A percentile compares a stretch with the other conserved stretches of the same genome.
phyloP scores from a whole-genome alignment of 2,888 invertebrate genomes.

The Cyclophora punctaria region DNA sequence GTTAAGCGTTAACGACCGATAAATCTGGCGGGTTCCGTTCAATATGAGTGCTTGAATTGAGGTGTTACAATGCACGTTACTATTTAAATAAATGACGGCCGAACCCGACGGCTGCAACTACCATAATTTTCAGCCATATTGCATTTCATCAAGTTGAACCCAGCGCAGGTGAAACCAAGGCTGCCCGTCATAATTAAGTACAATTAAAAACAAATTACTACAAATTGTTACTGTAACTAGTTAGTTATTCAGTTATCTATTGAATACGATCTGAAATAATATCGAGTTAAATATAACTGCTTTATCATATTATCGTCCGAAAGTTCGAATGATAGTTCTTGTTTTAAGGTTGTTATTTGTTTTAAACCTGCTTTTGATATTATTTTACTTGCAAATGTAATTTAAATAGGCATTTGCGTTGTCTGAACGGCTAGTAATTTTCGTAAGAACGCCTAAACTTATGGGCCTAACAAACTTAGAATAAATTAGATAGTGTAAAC shows the following conservation, averaged over 20 bases:
- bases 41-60: slow-evolving; percentile 1
- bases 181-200: slow-evolving; percentile 28
- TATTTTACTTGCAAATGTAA: no score
- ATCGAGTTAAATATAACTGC: no score
- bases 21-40: slow-evolving; percentile 29
- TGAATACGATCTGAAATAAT: slow-evolving; percentile 7
- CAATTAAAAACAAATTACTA: slow-evolving; percentile 42
- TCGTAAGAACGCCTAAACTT: neutral
- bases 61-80: neutral
- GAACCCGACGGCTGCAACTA: neutral
- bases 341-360: no score
- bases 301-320: no score
- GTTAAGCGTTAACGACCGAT: slow-evolving; percentile 30
- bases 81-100: neutral
- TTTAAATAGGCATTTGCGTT: no score
- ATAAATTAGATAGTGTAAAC: slow-evolving; percentile 16
- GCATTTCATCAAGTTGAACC: slow-evolving; percentile 18
- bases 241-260: slow-evolving; percentile 14
- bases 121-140: neutral
- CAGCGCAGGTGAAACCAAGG: slow-evolving; percentile 41
- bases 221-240: slow-evolving; percentile 24
- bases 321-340: no score
- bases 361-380: no score
- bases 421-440: slow-evolving; percentile 1
- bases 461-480: slow-evolving; percentile 12